phyloP scores from a whole-genome alignment of 2,113 vertebrate species.

The Romanogobio albipinnatus region DNA sequence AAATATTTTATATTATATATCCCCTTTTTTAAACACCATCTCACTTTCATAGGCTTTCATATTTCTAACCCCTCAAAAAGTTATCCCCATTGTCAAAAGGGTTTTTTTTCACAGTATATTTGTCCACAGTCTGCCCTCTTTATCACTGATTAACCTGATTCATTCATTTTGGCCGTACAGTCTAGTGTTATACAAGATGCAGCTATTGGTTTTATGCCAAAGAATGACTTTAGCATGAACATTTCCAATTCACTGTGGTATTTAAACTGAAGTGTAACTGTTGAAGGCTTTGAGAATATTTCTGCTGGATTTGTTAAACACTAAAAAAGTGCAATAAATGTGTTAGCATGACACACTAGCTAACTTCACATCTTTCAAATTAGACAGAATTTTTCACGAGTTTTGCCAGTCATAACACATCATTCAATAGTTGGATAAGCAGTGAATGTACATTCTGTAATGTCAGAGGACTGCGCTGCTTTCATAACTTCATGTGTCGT shows the following conservation, averaged over 20 bases:
- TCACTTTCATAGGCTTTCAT: too few relatives aligned
- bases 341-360: background rate
- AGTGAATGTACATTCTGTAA: background rate
- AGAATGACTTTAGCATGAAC: background rate
- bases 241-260: background rate
- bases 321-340: background rate
- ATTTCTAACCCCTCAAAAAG: too few relatives aligned
- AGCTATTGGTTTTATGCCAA: background rate
- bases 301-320: background rate
- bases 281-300: background rate
- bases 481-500: conserved; percentile 19
- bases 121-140: background rate
- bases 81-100: background rate
- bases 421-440: background rate
- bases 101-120: background rate
- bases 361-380: conserved; percentile 8
- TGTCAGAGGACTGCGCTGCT: background rate
- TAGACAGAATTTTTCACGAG: background rate
- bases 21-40: too few relatives aligned
- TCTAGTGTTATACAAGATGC: background rate
- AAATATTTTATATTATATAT: too few relatives aligned
- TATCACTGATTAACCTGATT: conserved; percentile 14
- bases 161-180: background rate
- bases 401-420: background rate
- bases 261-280: background rate